phyloP scores from a whole-genome alignment of 2,797 vertebrate genomes.

The Tokudaia tokunoshimensis region DNA sequence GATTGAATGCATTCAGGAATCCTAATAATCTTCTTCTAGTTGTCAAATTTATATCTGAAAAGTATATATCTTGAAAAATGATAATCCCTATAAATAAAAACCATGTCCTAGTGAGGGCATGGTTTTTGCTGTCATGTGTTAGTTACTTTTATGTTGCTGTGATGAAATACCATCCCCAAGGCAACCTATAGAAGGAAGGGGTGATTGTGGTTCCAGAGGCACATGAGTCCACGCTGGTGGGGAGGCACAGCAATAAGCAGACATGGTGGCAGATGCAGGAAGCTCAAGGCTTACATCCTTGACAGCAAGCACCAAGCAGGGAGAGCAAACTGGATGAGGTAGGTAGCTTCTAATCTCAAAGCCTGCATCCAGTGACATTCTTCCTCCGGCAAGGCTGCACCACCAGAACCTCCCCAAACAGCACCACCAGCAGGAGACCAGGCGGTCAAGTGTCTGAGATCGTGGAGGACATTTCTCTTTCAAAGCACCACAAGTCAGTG shows the following conservation, averaged over 20 bases:
- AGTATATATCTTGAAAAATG: neutral
- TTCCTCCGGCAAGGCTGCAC: too few species aligned
- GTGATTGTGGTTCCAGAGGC: neutral
- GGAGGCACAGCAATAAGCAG: neutral
- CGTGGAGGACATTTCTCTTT: neutral
- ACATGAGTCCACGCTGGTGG: neutral
- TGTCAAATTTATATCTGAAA: constrained; percentile 13
- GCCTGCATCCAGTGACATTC: neutral
- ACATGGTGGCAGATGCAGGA: neutral
- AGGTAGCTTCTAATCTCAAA: neutral
- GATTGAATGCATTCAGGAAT: neutral
- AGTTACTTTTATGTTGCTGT: neutral
- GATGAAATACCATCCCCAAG: neutral
- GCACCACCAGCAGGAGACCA: neutral
- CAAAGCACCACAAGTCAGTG: neutral
- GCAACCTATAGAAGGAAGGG: neutral
- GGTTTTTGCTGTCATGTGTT: neutral
- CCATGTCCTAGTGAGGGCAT: neutral
- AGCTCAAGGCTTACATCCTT: neutral
- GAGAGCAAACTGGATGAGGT: neutral
- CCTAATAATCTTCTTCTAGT: neutral
- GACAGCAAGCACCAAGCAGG: neutral
- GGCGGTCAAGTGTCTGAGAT: neutral
- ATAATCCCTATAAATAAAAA: neutral
- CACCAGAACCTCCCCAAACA: neutral